phyloP scores from a whole-genome alignment of 2,888 invertebrate species.

The Candidula unifasciata region DNA sequence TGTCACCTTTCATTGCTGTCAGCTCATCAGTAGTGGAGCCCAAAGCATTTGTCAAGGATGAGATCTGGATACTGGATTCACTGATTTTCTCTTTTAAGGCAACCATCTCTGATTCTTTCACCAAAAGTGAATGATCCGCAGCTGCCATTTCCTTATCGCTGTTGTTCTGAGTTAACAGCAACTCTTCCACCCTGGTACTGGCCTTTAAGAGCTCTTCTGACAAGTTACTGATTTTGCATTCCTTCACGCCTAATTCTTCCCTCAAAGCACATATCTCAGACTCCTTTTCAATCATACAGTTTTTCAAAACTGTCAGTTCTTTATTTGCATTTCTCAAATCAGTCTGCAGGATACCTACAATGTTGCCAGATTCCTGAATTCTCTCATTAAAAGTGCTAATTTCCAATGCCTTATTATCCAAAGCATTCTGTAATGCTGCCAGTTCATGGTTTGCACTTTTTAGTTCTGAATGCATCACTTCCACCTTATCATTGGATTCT shows the following conservation, averaged over 20 bases:
- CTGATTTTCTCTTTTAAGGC: neutral
- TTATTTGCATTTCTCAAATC: neutral
- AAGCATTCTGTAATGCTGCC: neutral
- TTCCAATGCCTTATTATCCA: neutral
- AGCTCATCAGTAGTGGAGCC: slow-evolving; percentile 8
- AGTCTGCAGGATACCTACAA: slow-evolving; percentile 16
- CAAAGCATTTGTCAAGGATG: neutral
- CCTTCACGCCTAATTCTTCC: neutral
- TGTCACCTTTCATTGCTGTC: neutral
- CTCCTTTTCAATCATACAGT: neutral
- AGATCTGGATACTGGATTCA: slow-evolving; percentile 31
- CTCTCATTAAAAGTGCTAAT: neutral
- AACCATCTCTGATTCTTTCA: neutral
- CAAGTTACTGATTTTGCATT: neutral
- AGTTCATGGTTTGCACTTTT: neutral
- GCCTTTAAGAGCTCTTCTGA: neutral
- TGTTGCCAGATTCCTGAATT: slow-evolving; percentile 11
- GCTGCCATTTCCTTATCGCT: neutral
- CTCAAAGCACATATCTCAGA: neutral
- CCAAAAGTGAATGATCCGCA: neutral
- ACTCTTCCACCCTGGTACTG: neutral
- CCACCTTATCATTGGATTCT: neutral
- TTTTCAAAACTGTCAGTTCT: neutral
- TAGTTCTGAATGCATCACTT: neutral
- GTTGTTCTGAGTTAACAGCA: neutral